These are phyloP conservation scores for Choloepus hoffmanni DNA, from an alignment of 2,113 vertebrate genomes.

Conservation along the genomic window DNA sequence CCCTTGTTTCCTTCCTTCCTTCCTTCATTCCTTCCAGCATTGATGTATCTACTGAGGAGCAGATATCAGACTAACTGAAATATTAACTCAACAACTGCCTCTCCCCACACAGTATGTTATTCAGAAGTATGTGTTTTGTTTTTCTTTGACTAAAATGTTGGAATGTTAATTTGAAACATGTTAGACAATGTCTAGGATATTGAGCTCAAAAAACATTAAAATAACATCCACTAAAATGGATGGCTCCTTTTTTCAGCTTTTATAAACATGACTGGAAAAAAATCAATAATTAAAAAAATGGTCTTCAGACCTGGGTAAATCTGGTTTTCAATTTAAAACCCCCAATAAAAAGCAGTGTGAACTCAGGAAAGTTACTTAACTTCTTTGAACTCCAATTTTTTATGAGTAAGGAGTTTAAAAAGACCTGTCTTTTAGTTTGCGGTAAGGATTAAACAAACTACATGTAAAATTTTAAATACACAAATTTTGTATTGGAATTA, in stretches of 20 bases:
- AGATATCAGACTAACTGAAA: constrained; percentile 22
- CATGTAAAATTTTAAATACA: neutral
- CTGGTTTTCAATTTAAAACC: neutral
- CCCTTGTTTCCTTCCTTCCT: neutral
- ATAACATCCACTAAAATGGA: neutral
- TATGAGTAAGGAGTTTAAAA: neutral
- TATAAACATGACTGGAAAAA: constrained; percentile 24
- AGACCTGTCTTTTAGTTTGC: neutral
- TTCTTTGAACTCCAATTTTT: neutral
- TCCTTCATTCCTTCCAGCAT: neutral
- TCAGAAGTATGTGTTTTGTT: neutral
- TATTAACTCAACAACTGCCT: constrained; percentile 17
- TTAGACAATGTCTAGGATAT: constrained; percentile 37
- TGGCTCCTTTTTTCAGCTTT: constrained; percentile 13
- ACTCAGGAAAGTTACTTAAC: constrained; percentile 6
- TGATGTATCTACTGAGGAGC: neutral
- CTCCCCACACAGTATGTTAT: neutral
- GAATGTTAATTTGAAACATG: constrained; percentile 14
- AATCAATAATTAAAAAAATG: constrained; percentile 40
- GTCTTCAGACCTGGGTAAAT: constrained; percentile 11
- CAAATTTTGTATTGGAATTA: neutral
- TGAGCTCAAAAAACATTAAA: constrained; percentile 33
- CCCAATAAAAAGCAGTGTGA: neutral
- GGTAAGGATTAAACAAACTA: neutral
- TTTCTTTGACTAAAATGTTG: constrained; percentile 25